Percentiles rank a stretch among this genome's conserved stretches.
These are phyloP conservation scores for Corvus moneduloides DNA, from an alignment of 2,113 vertebrate genomes.

Conservation along the genomic window DNA sequence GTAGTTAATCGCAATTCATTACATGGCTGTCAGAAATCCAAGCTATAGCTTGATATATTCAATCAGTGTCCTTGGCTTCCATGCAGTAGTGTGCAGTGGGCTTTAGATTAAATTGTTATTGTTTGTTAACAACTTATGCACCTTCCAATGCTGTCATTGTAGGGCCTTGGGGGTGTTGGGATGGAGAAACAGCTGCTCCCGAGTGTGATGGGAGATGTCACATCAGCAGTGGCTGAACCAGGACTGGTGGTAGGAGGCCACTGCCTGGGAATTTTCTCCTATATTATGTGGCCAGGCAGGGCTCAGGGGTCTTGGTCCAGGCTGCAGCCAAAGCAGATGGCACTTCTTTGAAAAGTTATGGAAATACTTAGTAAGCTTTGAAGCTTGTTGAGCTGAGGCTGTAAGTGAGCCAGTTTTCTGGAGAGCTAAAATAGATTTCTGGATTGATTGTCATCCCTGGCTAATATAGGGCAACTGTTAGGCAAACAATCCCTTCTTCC, in stretches of 20 bases:
- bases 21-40: neutral
- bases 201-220: rapidly evolving
- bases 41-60: neutral
- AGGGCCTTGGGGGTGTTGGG: neutral
- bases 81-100: neutral
- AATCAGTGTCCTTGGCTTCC: neutral
- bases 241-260: neutral
- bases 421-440: neutral
- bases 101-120: neutral
- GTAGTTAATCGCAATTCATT: neutral
- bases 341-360: neutral
- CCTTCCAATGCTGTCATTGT: neutral
- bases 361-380: neutral
- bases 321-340: neutral
- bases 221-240: neutral
- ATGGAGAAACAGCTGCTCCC: neutral
- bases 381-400: neutral
- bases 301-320: neutral
- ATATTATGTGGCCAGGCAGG: rapidly evolving
- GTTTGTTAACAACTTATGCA: neutral
- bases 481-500: neutral
- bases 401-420: neutral
- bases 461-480: neutral
- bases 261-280: neutral
- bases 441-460: neutral